Evolutionary conservation across 2,113 vertebrate genomes (phyloP).

Genomic region (Atlantisia rogersi): DNA sequence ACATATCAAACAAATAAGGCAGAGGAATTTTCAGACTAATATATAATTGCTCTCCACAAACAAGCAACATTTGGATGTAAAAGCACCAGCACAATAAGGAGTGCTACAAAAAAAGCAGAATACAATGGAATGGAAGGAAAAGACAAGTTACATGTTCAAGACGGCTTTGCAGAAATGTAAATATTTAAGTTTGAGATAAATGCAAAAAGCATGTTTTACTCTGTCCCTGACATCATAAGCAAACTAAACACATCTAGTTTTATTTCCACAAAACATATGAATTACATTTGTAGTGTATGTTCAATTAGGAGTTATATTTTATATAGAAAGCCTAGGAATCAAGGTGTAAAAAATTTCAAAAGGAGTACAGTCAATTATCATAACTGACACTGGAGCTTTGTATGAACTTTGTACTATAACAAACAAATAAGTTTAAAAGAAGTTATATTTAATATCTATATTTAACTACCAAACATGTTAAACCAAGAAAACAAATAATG

Average conservation of each 20-base stretch:
- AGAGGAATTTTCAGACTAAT: not conserved
- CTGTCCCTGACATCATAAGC: not conserved
- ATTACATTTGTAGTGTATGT: not conserved
- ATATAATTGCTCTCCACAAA: not conserved
- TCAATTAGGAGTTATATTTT: not conserved
- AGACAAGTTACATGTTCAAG: not conserved
- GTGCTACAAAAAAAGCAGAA: not conserved
- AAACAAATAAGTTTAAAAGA: not conserved
- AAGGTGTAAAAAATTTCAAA: not conserved
- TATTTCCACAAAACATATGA: not conserved
- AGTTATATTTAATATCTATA: not conserved
- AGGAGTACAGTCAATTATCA: not conserved
- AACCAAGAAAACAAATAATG: not conserved
- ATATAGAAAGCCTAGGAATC: not conserved
- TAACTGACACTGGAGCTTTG: not conserved
- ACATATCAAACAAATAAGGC: no score
- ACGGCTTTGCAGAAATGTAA: not conserved
- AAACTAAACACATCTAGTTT: not conserved
- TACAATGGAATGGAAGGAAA: not conserved
- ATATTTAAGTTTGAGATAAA: slow-evolving; percentile 13
- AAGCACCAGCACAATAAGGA: not conserved
- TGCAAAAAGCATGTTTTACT: not conserved
- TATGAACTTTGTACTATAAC: not conserved
- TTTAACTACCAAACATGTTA: not conserved
- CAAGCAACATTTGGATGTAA: not conserved